Percentiles rank a stretch among this genome's conserved stretches.
Evolutionary conservation across 2,797 vertebrate species (phyloP).

Genomic region (Aplochiton taeniatus): DNA sequence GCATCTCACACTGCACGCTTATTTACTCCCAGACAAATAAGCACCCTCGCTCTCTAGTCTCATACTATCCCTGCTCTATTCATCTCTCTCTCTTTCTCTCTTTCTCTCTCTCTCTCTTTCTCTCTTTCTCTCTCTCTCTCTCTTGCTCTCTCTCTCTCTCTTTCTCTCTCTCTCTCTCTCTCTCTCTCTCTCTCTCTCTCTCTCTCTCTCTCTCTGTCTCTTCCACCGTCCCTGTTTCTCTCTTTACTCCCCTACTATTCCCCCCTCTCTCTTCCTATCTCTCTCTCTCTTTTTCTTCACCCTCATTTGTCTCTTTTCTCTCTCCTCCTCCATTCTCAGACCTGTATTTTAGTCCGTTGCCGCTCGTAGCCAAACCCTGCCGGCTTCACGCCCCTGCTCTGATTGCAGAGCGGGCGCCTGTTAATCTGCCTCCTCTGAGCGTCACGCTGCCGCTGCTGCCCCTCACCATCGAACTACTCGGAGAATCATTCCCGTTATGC

Average conservation of each 20-base stretch:
- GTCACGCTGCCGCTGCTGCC: background rate
- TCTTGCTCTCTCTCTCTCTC: constrained; percentile 33
- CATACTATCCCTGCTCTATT: no score
- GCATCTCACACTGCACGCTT: constrained; percentile 43
- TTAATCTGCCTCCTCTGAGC: background rate
- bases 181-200: background rate
- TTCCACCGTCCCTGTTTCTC: no score
- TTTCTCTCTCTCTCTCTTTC: no score
- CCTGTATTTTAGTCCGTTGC: background rate
- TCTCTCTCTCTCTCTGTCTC: background rate
- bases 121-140: constrained; percentile 29
- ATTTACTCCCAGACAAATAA: constrained; percentile 56
- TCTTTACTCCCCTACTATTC: no score
- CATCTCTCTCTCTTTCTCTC: no score
- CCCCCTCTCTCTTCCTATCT: constrained; percentile 19
- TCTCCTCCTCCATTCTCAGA: background rate
- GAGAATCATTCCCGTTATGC: background rate
- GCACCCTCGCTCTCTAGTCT: constrained; percentile 39
- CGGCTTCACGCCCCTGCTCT: constrained; percentile 3
- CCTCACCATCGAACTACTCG: background rate
- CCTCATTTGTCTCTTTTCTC: background rate
- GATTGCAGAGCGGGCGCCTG: constrained; percentile 2
- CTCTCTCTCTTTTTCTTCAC: background rate
- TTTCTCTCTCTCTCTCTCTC: constrained; percentile 38
- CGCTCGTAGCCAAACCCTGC: constrained; percentile 6